Evolutionary conservation across 2,113 vertebrate species (phyloP), one percentile per base, ranked within the genome.

Genomic region (Dendrocopos noguchii): DNA sequence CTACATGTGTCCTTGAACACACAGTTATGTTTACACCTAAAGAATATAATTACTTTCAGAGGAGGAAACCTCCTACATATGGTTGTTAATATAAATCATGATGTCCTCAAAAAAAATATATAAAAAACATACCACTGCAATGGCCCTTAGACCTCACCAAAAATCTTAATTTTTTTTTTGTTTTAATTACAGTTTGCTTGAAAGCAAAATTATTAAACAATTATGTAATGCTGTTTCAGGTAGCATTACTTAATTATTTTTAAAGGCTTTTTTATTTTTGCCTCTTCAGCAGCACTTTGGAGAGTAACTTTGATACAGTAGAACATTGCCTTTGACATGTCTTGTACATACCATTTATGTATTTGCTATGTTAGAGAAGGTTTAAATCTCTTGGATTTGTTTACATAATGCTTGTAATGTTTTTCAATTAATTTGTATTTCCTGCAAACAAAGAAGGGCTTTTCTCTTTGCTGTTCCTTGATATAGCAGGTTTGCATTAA

Each of bases 381-480:
- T 81, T 91, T 83, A 85, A 93, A 85, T 84, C 87, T 95, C 31
- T 64, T 86, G 65, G n/a, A 28, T 89, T 93, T 96, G 79, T 95
- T 97, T 95, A 88, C 59, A 21, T 85, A 93, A 73, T 31, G 60
- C 19, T 72, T 94, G 67, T 59, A 90, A 72, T 60, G 44, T 88
- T 83, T 91, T 95, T 75, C 77, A 72, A 44, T 87, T 79, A 74
- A 80, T 83, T 84, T 82, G 47, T 76, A 33, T 71, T 96, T 85
- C 80, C 72, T 96, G 67, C 80, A 53, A 77, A 75, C 42, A 73
- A 78, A 87, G 71, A 90, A 89, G 24, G 19, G 17, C 21, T 85
- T 94, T 84, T 80, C 12, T 71, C 64, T 63, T 77, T 34, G 50
- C 44, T 71, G 1, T 86, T 94, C 47, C 42, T 66, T 71, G 74